Percentiles rank a stretch among this genome's conserved stretches.
These are phyloP conservation scores for Synergus laeviventris DNA, from an alignment of 2,888 invertebrate genomes.

Conservation along the genomic window DNA sequence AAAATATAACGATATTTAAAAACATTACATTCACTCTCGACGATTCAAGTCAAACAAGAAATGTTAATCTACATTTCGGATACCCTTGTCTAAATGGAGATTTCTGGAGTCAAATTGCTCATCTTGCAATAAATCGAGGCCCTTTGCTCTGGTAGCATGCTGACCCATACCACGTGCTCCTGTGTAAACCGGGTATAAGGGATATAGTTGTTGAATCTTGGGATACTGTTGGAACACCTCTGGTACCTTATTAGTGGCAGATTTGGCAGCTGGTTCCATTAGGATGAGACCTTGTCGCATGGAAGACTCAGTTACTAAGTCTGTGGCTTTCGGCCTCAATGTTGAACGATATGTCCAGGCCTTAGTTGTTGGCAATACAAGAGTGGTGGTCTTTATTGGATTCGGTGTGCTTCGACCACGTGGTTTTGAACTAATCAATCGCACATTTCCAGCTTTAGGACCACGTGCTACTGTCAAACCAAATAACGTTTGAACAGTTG, in stretches of 20 bases:
- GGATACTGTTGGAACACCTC: slow-evolving; percentile 85
- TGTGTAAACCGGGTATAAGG: slow-evolving; percentile 74
- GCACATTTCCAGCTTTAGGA: slow-evolving; percentile 59
- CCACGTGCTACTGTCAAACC: slow-evolving; percentile 75
- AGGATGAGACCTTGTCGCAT: slow-evolving; percentile 72
- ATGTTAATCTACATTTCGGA: slow-evolving; percentile 17
- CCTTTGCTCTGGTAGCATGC: slow-evolving; percentile 68
- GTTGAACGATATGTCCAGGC: slow-evolving; percentile 38
- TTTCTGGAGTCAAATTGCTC: slow-evolving; percentile 71
- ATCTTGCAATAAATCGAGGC: slow-evolving; percentile 71
- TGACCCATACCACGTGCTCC: slow-evolving; percentile 68
- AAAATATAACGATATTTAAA: background rate
- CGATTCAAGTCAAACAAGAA: background rate
- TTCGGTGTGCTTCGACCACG: slow-evolving; percentile 60
- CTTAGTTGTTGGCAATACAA: slow-evolving; percentile 43
- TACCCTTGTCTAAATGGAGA: slow-evolving; percentile 68
- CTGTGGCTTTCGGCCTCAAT: slow-evolving; percentile 58
- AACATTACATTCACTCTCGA: background rate
- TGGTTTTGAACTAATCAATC: slow-evolving; percentile 61
- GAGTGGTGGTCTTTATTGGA: slow-evolving; percentile 45
- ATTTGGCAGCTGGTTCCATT: slow-evolving; percentile 72
- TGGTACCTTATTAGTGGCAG: slow-evolving; percentile 79
- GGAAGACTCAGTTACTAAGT: slow-evolving; percentile 66
- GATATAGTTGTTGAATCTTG: slow-evolving; percentile 87
- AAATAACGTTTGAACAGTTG: slow-evolving; percentile 78